Evolutionary conservation across 2,113 vertebrate genomes (phyloP), one percentile per base, ranked within the genome.

Genomic region (Bos javanicus): DNA sequence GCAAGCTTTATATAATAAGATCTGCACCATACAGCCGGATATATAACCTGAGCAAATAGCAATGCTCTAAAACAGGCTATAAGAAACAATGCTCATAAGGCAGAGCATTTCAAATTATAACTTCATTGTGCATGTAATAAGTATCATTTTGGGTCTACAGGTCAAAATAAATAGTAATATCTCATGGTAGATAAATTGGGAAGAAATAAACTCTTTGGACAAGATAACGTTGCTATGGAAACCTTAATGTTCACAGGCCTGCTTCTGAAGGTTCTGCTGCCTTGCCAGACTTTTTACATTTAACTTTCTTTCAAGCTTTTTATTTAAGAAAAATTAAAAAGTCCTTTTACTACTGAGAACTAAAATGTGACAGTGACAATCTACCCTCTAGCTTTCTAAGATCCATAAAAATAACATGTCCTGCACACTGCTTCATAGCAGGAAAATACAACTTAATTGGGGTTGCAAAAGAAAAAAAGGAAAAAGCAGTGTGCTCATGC

Each of bases 191-290:
- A 98, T 95, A 95, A 97, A 96, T 94, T 91, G 76, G 28, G 43
- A 95, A 89, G 82, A 95, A 97, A 94, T 88, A 96, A 97, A 97
- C 12, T 87, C 67, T 92, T 83, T 94, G 48, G 82, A 94, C 67
- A 96, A 97, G 96, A 92, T 97, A 85, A 71, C 23, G 96, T 98
- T 97, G 88, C 98, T 83, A 95, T 97, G 94, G 98, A 92, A 98
- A 97, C 95, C 59, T 71, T 85, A 71, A 59, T 95, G 57, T 98
- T 98, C 95, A 90, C 81, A 96, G 94, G 90, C 33, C 7, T 62
- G 10, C 84, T 95, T 97, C 50, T 92, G 90, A 95, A 97, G 78
- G 6, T 21, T 92, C 59, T 91, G 30, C 67, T 88, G 92, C 39
- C 26, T 95, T 96, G 59, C 92, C 89, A 94, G 64, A 94, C 76